Percentiles rank a stretch among this genome's conserved stretches.
These are phyloP conservation scores for Pachliopta kotzebuea DNA, from an alignment of 2,888 invertebrate genomes.

Conservation along the genomic window DNA sequence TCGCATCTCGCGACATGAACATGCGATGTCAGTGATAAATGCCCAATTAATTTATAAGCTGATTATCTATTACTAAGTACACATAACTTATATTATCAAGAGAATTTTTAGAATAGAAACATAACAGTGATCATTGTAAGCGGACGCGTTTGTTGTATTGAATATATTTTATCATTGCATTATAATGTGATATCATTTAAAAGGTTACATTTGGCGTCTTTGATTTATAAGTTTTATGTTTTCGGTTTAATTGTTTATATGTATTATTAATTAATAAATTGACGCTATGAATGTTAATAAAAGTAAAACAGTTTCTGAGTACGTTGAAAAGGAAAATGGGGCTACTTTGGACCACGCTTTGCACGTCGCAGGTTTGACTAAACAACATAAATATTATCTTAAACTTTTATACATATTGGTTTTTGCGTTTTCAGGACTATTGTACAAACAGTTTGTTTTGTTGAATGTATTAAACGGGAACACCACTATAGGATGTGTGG, in stretches of 20 bases:
- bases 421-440: background rate
- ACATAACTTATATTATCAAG: slow-evolving; percentile 5
- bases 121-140: background rate
- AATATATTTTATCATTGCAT: background rate
- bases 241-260: too few relatives aligned
- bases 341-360: slow-evolving; percentile 24
- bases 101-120: slow-evolving; percentile 15
- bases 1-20: background rate
- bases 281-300: slow-evolving; percentile 13
- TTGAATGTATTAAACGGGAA: too few relatives aligned
- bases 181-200: too few relatives aligned
- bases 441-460: too few relatives aligned
- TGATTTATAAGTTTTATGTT: background rate
- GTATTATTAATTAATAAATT: background rate
- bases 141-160: slow-evolving; percentile 4
- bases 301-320: slow-evolving; percentile 15
- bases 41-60: slow-evolving; percentile 3
- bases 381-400: background rate
- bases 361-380: slow-evolving; percentile 24
- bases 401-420: background rate
- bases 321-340: slow-evolving; percentile 11
- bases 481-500: too few relatives aligned
- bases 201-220: background rate
- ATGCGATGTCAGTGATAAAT: slow-evolving; percentile 13
- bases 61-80: slow-evolving; percentile 13